Percentiles rank a stretch among this genome's conserved stretches.
Evolutionary conservation across 2,888 invertebrate species (phyloP).

Genomic region (Cephus pygmeus): DNA sequence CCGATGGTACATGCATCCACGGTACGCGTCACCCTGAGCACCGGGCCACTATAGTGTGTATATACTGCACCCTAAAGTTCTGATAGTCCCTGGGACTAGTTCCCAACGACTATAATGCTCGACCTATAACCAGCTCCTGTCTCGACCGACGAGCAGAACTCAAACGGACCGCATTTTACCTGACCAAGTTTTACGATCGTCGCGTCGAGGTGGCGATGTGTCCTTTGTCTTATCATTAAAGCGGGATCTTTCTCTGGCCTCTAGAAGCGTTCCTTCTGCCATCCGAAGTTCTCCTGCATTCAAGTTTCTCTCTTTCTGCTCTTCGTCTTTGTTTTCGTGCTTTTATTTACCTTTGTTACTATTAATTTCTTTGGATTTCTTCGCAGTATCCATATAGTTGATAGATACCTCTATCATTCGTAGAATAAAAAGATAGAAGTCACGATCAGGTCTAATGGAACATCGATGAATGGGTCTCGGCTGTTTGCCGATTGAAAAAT

Average conservation of each 20-base stretch:
- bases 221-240: slow-evolving; percentile 60
- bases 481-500: background rate
- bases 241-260: slow-evolving; percentile 50
- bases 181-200: slow-evolving; percentile 65
- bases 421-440: background rate
- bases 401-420: background rate
- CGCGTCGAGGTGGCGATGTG: slow-evolving; percentile 66
- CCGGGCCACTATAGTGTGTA: background rate
- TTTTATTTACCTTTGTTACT: background rate
- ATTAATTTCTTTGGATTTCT: background rate
- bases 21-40: background rate
- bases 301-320: slow-evolving; percentile 40
- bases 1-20: slow-evolving; percentile 50
- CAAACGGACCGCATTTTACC: slow-evolving; percentile 63
- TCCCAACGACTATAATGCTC: slow-evolving; percentile 48
- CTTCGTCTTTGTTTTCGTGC: slow-evolving; percentile 6
- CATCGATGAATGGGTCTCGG: background rate
- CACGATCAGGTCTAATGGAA: background rate
- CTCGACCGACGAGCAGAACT: slow-evolving; percentile 29
- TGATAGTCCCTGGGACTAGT: slow-evolving; percentile 32
- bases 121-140: slow-evolving; percentile 56
- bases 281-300: background rate
- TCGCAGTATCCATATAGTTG: background rate
- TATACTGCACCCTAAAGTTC: slow-evolving; percentile 30
- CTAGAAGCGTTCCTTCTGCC: background rate